A percentile compares a stretch with the other conserved stretches of the same genome.
These are phyloP conservation scores for Coelopa pilipes DNA, from an alignment of 2,888 invertebrate genomes.

Conservation along the genomic window DNA sequence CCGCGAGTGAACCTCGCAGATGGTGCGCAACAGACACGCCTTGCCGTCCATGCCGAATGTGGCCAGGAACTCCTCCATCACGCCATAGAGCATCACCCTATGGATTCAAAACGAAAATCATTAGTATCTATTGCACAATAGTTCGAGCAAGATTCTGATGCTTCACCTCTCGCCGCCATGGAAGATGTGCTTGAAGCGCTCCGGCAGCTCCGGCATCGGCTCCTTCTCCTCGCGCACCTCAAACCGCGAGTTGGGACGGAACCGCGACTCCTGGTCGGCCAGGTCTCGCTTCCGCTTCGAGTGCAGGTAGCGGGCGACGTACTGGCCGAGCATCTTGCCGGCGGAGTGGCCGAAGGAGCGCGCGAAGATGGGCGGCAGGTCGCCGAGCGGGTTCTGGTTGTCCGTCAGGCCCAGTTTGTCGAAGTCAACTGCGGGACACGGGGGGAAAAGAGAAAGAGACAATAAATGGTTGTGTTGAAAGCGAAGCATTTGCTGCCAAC, in stretches of 20 bases:
- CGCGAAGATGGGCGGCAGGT: conserved; percentile 79
- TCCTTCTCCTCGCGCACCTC: conserved; percentile 47
- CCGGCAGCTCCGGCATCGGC: conserved; percentile 63
- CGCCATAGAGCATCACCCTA: conserved; percentile 79
- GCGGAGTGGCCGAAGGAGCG: conserved; percentile 81
- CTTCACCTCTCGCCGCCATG: conserved; percentile 79
- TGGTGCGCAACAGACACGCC: conserved; percentile 83
- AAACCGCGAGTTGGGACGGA: conserved; percentile 42
- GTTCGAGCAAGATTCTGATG: not conserved
- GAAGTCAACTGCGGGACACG: conserved; percentile 80
- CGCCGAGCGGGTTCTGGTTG: conserved; percentile 87
- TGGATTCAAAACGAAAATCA: conserved; percentile 41
- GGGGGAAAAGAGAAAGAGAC: too few species aligned
- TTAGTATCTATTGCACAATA: not conserved
- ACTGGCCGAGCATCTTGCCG: conserved; percentile 74
- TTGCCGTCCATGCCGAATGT: conserved; percentile 86
- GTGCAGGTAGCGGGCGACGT: conserved; percentile 78
- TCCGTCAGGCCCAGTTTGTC: conserved; percentile 88
- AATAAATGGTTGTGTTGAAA: not conserved
- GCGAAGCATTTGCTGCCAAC: conserved; percentile 58
- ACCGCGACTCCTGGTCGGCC: conserved; percentile 58
- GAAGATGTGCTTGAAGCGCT: conserved; percentile 70
- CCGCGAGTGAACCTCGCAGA: conserved; percentile 87
- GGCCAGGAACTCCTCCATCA: conserved; percentile 81
- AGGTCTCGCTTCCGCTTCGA: conserved; percentile 69